Evolutionary conservation across 2,113 vertebrate species (phyloP).

Genomic region (Eclectus roratus): DNA sequence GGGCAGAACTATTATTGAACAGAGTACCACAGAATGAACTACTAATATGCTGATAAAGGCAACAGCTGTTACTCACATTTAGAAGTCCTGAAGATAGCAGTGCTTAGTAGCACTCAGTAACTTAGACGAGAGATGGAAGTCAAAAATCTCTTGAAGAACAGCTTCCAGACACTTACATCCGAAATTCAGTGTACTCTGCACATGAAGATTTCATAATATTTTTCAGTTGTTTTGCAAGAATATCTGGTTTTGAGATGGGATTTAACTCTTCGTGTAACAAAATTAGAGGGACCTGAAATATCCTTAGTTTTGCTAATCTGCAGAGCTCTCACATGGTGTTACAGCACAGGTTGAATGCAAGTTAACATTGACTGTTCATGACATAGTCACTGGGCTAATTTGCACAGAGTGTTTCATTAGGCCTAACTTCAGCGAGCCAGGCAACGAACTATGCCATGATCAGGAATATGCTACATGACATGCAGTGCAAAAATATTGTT

Average conservation of each 20-base stretch:
- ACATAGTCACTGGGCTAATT: background rate
- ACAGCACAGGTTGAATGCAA: background rate
- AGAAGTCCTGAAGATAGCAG: background rate
- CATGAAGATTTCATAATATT: background rate
- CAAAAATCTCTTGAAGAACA: background rate
- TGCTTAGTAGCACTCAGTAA: background rate
- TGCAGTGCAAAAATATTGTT: background rate
- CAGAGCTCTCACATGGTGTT: background rate
- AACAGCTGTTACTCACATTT: background rate
- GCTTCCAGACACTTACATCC: constrained; percentile 13
- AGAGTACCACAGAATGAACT: background rate
- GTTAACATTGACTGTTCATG: background rate
- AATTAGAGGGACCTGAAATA: background rate
- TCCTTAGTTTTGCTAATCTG: background rate
- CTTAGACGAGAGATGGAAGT: background rate
- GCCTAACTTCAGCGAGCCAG: background rate
- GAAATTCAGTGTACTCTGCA: background rate
- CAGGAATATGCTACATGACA: background rate
- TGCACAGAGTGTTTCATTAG: background rate
- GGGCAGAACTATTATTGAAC: background rate
- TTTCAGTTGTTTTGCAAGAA: constrained; percentile 29
- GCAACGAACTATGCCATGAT: background rate
- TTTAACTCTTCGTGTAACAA: constrained; percentile 14
- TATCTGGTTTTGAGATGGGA: background rate
- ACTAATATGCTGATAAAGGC: background rate